Base-by-base conservation (phyloP, 1,140 invertebrate species). In the Diprion similis region DNA sequence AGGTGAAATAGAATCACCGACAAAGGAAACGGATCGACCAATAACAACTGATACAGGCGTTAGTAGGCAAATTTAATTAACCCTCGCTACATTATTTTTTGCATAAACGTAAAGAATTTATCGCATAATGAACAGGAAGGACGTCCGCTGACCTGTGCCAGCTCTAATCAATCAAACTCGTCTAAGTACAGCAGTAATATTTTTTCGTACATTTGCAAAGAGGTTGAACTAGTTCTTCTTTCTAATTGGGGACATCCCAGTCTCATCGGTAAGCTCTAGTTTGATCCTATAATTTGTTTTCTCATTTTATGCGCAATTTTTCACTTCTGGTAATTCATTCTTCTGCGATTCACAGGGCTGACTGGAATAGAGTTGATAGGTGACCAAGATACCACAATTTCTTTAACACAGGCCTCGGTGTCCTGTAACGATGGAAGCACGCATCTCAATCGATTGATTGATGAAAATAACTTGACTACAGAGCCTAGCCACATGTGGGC, bases 401-500 rank as follows among this genome's bases (percentile, higher is more conserved):
- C 82, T 15, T 77, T 85, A 47, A 68, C 73, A 24, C 71, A 79
- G 13, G 76, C 81, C 10, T 80, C 77, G 68, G 74, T 83, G 68
- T 45, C 68, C 17, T 79, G 79, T 66, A 78, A 80, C 64, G 19
- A 67, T 17, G 76, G 73, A 48, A 74, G 81, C 78, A 72, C 77
- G 74, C 78, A 75, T 77, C 68, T 83, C 75, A 82, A 82, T 68
- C 86, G 82, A 71, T 77, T 93, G 13, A 89, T 92, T 74, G 88
- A 91, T 78, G 90, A 89, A n/a, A 81, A 87, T 4, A 92, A 92
- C 79, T 85, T 92, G 51, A 90, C 92, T 6, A 90, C 86, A 0
- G 87, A 92, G 70, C 78, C 83, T n/a, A 84, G 86, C 45, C 84
- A 92, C 69, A 93, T 93, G 92, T 93, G 92, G 92, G 87, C 88